Evolutionary conservation across 2,888 invertebrate species (phyloP), one percentile per base, ranked within the genome.

Genomic region (Oasisia sp.): DNA sequence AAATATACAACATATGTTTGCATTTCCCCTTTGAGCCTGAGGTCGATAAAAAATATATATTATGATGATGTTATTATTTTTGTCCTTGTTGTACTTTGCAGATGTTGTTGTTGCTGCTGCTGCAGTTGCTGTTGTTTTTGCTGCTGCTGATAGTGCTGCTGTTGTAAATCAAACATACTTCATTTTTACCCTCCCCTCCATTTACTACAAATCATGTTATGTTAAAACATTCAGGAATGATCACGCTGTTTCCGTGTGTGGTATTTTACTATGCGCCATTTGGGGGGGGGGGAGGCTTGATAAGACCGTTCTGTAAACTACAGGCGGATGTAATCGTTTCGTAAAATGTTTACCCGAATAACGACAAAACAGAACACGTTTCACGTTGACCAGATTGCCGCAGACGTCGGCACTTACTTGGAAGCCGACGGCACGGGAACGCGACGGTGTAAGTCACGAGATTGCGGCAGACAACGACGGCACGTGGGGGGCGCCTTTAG

Each of bases 241-340:
- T n/a, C n/a, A 27, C 74, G 74, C 27, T 74, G 56, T 56, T 56
- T 56, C 56, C 19, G 56, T 56, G 14, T 14, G 74, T 74, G 27
- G 74, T 74, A 74, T 74, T 74, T 74, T 27, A 74, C n/a, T 27
- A 50, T 50, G 27, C 74, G 74, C 74, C 74, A 74, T 74, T 2
- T 27, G 74, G 74, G 50, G 27, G 27, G 50, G 27, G 27, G 74
- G 19, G 7, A n/a, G n/a, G n/a, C n/a, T 74, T 27, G 74, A 74
- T 19, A 74, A 74, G 12, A 74, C 74, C 74, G 3, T 74, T 74
- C 74, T 7, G 74, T 74, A 74, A 74, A 74, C 74, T 74, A 27
- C 74, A 74, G 74, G 74, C 74, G 74, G 74, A 74, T 74, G 74
- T 74, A 74, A 74, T 74, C 74, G 74, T 74, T 74, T 74, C 74